Evolutionary conservation across 2,888 invertebrate species (phyloP), one percentile per base, ranked within the genome.

Genomic region (Polymixis flavicincta): DNA sequence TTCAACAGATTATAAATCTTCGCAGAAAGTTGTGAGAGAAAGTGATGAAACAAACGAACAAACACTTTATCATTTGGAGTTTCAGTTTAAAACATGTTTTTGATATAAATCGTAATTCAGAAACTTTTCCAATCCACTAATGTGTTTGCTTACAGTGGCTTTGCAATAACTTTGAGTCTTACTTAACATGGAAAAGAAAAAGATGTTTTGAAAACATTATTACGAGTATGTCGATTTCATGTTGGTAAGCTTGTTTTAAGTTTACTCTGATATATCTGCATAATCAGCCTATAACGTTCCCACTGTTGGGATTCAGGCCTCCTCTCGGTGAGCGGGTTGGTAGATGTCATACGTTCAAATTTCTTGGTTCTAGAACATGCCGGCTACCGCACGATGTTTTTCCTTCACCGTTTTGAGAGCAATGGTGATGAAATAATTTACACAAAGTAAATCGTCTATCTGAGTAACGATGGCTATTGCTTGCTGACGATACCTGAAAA

Each of bases 91-190:
- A 83, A 78, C 79, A 78, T 78, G 66, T 84, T 77, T 77, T 72
- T 67, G 81, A 80, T 85, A 82, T 80, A 82, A 83, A 85, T 83
- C 82, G 80, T 86, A 84, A 89, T 86, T 87, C 78, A 76, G 63
- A 83, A 92, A 91, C 81, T 91, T 92, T 89, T 85, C 81, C 89
- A 89, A 90, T 92, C 76, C 61, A 28, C 88, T 90, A 91, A 92
- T 91, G 90, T 85, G 80, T 87, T 88, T 88, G 82, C 79, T 86
- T 50, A 11, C 60, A 67, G 59, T 71, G 55, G 25, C 28, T 70
- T 71, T 77, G 60, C 48, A 65, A 42, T 71, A 50, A 64, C 37
- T 63, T 73, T 14, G 52, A 59, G 48, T 54, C 19, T 65, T 59
- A 57, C 45, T 50, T 32, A 48, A 48, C 55, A 48, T 66, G 45